A percentile compares a stretch with the other conserved stretches of the same genome.
phyloP scores from a whole-genome alignment of 2,888 invertebrate species.

The Vesta saturnalis region DNA sequence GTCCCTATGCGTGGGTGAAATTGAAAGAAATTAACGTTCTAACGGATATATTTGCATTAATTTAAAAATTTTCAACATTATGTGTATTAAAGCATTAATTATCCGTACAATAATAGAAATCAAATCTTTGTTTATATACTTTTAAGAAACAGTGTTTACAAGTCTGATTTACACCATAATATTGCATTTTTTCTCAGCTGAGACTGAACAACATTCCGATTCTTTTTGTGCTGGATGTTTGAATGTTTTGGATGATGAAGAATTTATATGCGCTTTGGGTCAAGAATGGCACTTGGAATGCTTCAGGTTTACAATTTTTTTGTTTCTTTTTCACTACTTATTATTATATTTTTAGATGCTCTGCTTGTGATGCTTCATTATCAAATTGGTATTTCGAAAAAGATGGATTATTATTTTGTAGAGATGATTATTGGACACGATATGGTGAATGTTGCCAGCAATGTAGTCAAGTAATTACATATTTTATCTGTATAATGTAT shows the following conservation, averaged over 20 bases:
- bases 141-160: conserved; percentile 28
- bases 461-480: conserved; percentile 81
- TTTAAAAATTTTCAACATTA: not conserved
- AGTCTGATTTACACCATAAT: conserved; percentile 31
- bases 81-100: not conserved
- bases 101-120: not conserved
- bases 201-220: conserved; percentile 46
- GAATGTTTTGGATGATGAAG: conserved; percentile 78
- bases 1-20: not conserved
- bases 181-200: conserved; percentile 41
- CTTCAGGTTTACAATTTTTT: conserved; percentile 72
- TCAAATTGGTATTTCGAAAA: conserved; percentile 95
- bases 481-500: too few relatives aligned
- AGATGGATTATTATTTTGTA: conserved; percentile 87
- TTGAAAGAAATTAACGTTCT: not conserved
- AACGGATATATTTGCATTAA: not conserved
- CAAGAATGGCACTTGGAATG: conserved; percentile 92
- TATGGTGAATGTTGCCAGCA: conserved; percentile 92
- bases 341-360: conserved; percentile 73
- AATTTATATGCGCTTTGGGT: conserved; percentile 82
- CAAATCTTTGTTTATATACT: conserved; percentile 16
- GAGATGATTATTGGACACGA: conserved; percentile 87
- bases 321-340: not conserved
- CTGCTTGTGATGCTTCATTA: conserved; percentile 85
- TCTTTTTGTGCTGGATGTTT: conserved; percentile 77